phyloP scores from a whole-genome alignment of 2,797 vertebrate species.

The Pipistrellus pygmaeus region DNA sequence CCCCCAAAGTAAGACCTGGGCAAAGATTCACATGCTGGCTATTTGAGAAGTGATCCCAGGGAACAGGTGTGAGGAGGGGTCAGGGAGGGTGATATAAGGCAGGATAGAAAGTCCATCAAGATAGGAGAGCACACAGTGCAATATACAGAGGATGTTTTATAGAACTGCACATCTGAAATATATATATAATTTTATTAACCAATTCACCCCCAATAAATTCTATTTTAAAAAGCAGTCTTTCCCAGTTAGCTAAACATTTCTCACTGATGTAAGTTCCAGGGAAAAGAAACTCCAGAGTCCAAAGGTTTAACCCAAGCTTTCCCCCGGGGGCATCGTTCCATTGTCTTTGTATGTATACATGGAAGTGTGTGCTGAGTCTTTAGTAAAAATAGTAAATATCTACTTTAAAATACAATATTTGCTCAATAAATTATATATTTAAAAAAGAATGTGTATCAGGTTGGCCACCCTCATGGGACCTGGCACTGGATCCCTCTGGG shows the following conservation, averaged over 20 bases:
- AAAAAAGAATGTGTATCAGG: neutral
- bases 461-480: neutral
- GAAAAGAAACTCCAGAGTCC: neutral
- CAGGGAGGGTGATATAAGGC: neutral
- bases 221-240: constrained; percentile 5
- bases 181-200: neutral
- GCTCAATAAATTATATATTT: neutral
- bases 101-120: neutral
- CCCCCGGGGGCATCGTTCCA: neutral
- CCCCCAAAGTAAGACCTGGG: neutral
- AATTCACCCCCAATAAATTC: neutral
- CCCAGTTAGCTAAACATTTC: constrained; percentile 40
- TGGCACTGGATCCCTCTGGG: neutral
- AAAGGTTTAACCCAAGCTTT: neutral
- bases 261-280: constrained; percentile 5
- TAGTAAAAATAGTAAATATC: neutral
- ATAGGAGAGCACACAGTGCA: neutral
- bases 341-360: neutral
- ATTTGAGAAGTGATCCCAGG: neutral
- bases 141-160: neutral
- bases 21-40: neutral
- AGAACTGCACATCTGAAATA: neutral
- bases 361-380: neutral
- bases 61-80: neutral
- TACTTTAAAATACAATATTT: neutral